A percentile compares a stretch with the other conserved stretches of the same genome.
These are phyloP conservation scores for Anas flavirostris DNA, from an alignment of 2,797 vertebrate genomes.

Conservation along the genomic window DNA sequence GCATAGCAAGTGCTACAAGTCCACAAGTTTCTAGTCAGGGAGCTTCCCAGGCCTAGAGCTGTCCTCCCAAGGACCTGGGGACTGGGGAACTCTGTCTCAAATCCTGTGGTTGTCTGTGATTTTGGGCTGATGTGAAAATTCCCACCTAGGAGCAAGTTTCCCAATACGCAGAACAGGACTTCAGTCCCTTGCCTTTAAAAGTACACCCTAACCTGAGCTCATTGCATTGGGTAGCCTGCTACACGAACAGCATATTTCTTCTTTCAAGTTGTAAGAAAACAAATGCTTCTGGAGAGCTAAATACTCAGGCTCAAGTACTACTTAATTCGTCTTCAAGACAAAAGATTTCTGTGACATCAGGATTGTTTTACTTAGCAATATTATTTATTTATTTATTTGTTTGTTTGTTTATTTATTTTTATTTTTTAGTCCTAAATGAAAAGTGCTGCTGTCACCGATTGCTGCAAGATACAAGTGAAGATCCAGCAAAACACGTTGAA, in stretches of 20 bases:
- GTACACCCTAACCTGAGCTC: background rate
- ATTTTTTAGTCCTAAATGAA: background rate
- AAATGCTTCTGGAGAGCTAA: background rate
- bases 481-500: background rate
- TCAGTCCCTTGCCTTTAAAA: background rate
- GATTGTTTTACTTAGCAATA: background rate
- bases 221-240: background rate
- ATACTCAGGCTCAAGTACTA: background rate
- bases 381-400: background rate
- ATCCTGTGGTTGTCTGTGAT: background rate
- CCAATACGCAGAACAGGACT: background rate
- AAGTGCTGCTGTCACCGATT: accelerated
- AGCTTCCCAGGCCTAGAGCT: background rate
- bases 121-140: background rate
- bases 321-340: background rate
- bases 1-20: background rate
- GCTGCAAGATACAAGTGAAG: background rate
- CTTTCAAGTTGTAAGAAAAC: background rate
- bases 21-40: background rate
- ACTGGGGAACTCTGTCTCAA: background rate
- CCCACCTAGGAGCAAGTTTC: background rate
- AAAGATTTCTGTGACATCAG: accelerated
- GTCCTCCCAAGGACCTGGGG: background rate
- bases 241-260: background rate
- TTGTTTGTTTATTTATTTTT: background rate